Evolutionary conservation across 2,113 vertebrate species (phyloP), one percentile per base, ranked within the genome.

Genomic region (Gorsachius goisagi): DNA sequence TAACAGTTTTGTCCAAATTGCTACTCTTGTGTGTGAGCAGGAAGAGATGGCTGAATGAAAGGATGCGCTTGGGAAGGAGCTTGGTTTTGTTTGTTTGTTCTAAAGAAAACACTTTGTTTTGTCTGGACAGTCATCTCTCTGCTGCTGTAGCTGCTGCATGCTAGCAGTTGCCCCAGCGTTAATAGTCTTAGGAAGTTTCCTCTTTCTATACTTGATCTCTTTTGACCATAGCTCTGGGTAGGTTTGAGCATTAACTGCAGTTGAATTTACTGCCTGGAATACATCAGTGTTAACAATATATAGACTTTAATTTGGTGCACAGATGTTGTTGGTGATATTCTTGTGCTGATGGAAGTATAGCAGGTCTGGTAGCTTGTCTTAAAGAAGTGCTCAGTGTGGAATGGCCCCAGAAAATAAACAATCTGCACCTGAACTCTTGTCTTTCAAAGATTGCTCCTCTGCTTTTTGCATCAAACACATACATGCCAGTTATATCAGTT

Each of bases 61-160:
- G 8, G 22, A 44, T 0, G 2, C 2, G 3, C 28, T 77, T 0
- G 1, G 84, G 44, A 68, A 60, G 50, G 33, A 81, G 18, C 64
- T 81, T 58, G 23, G 0, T 56, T 62, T 74, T 41, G 8, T 50
- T 55, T 35, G 6, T 47, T 81, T 71, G 17, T 53, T 63, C 28
- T 89, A 8, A 41, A 47, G 71, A 64, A n/a, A 60, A 53, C 6
- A 1, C 33, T 14, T 47, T 56, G 35, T 89, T 47, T 45, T 58
- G 37, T 75, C 49, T 76, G 63, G 33, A 41, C 37, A 69, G 30
- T 58, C 19, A 15, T 53, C 13, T 76, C 63, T 72, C 9, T 0
- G 1, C 12, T 81, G 63, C 44, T 28, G n/a, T 49, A 71, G 45
- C 71, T 60, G 22, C 45, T 72, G 52, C 37, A 18, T 87, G 32